Conservation (phyloP, 2,113 vertebrate species). For the Sardina pilchardus region DNA sequence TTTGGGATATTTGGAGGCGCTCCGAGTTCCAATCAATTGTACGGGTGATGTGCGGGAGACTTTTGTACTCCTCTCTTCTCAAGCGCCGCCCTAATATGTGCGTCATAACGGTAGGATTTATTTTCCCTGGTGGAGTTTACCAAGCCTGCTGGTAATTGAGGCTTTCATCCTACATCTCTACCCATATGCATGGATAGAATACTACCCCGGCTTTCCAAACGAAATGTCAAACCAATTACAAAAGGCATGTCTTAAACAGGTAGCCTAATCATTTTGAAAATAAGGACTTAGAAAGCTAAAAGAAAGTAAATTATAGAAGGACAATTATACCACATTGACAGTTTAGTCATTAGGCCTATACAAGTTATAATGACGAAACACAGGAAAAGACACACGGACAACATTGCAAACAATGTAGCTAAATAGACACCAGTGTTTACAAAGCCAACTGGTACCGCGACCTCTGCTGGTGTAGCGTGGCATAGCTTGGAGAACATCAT, state of each 20-base stretch:
- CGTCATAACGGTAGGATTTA: conserved; percentile 11
- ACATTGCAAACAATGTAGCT: too few species aligned
- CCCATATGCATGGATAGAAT: background rate
- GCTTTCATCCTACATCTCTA: background rate
- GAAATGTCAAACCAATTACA: background rate
- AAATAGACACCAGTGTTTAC: background rate
- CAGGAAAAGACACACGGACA: too few species aligned
- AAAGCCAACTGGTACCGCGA: background rate
- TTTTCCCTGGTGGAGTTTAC: background rate
- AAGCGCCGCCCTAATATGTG: conserved; percentile 15
- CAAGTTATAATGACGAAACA: too few species aligned
- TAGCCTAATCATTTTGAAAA: too few species aligned
- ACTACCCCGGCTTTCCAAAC: background rate
- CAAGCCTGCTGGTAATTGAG: background rate
- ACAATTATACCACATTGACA: too few species aligned
- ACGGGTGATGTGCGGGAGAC: background rate
- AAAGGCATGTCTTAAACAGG: too few species aligned
- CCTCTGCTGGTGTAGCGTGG: background rate
- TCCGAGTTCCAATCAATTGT: background rate
- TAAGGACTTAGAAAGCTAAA: too few species aligned
- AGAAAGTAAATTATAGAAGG: too few species aligned
- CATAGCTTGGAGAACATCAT: background rate
- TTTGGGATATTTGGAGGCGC: background rate
- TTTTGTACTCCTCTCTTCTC: background rate
- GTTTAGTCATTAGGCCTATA: too few species aligned